Conservation (phyloP, 2,113 vertebrate species). For the Marcusenius ussheri region DNA sequence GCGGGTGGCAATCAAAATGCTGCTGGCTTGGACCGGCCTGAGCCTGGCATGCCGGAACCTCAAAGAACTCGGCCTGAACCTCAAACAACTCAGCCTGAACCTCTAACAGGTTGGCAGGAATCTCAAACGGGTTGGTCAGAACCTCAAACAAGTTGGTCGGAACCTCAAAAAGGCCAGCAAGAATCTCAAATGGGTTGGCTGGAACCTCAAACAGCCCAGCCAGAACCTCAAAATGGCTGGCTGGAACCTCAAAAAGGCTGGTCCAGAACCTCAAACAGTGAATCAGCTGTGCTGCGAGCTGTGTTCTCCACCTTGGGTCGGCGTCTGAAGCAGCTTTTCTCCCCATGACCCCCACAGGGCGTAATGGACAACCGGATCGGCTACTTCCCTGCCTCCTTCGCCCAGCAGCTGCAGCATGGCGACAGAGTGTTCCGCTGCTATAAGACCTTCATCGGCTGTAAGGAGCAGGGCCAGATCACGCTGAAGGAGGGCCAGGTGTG, state of each 20-base stretch:
- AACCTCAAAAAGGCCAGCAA: too few species aligned
- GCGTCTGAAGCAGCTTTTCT: not conserved
- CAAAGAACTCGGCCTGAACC: too few species aligned
- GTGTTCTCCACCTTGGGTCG: not conserved
- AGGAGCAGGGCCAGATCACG: slow-evolving; percentile 90
- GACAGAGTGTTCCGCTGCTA: slow-evolving; percentile 83
- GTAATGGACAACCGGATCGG: slow-evolving; percentile 85
- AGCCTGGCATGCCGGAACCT: too few species aligned
- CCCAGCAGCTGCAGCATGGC: slow-evolving; percentile 71
- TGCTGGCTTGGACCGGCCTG: too few species aligned
- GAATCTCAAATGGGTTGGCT: not conserved
- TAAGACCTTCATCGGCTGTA: slow-evolving; percentile 85
- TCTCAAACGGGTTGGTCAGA: too few species aligned
- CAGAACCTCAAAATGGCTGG: too few species aligned
- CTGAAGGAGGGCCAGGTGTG: slow-evolving; percentile 92
- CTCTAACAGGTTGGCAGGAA: too few species aligned
- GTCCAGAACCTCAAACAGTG: not conserved
- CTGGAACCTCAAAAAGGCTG: too few species aligned
- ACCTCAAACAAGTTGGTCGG: too few species aligned
- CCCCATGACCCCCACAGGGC: slow-evolving; percentile 61
- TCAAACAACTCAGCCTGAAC: too few species aligned
- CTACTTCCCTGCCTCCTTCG: slow-evolving; percentile 88
- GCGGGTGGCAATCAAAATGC: not conserved
- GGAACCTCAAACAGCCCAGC: not conserved
- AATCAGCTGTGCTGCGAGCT: not conserved